Conservation (phyloP, 1,140 invertebrate species). For the Euwallacea fornicatus region DNA sequence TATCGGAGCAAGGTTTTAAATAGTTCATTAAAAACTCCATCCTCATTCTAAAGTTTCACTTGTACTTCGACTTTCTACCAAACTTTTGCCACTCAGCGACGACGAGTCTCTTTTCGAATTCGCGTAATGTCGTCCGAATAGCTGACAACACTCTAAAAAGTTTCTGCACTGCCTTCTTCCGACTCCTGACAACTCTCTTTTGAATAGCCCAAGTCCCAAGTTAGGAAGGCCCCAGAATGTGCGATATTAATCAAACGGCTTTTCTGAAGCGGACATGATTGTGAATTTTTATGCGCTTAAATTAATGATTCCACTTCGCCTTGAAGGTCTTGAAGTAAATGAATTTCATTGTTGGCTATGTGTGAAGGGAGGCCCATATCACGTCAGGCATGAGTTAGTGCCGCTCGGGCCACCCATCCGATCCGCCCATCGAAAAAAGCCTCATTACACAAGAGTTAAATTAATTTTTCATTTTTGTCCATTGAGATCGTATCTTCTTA, state of each 20-base stretch:
- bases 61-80: background rate
- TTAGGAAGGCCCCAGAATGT: background rate
- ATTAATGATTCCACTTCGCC: too few species aligned
- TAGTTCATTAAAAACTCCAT: conserved; percentile 27
- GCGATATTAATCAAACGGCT: too few species aligned
- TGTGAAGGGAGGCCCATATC: too few species aligned
- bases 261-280: too few species aligned
- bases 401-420: too few species aligned
- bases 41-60: conserved; percentile 21
- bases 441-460: too few species aligned
- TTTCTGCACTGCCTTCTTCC: background rate
- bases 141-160: conserved; percentile 10
- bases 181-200: conserved; percentile 12
- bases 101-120: conserved; percentile 8
- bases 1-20: conserved; percentile 10
- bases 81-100: conserved; percentile 5
- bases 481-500: background rate
- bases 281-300: too few species aligned
- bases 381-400: too few species aligned
- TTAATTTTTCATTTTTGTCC: background rate
- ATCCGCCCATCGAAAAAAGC: too few species aligned
- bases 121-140: conserved; percentile 14
- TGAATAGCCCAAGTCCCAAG: background rate
- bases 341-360: too few species aligned
- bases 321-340: too few species aligned